Conservation (phyloP, 2,113 vertebrate genomes). For the Pseudopipra pipra region DNA sequence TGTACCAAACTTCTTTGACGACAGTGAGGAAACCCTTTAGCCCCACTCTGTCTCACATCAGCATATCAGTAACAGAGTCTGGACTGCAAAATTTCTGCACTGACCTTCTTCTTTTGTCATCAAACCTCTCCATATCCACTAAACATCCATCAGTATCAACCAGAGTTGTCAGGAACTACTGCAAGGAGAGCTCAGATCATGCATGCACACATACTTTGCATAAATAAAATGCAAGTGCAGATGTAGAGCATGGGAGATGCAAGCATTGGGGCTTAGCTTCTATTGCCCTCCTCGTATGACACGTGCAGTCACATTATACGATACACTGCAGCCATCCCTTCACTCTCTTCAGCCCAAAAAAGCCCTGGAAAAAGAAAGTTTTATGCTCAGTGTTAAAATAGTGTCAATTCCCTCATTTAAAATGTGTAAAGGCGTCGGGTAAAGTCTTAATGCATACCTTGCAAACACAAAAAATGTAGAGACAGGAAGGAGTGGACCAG, state of each 20-base stretch:
- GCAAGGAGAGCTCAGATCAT: not conserved
- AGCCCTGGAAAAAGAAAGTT: not conserved
- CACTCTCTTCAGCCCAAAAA: not conserved
- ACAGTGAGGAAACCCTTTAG: not conserved
- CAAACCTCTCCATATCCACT: not conserved
- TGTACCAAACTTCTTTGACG: not conserved
- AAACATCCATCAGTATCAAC: not conserved
- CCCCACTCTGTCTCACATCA: not conserved
- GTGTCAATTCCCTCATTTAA: not conserved
- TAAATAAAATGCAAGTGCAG: not conserved
- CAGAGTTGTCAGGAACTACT: not conserved
- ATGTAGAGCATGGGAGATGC: not conserved
- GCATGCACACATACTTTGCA: not conserved
- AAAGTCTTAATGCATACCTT: not conserved
- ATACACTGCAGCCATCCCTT: not conserved
- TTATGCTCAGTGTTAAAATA: not conserved
- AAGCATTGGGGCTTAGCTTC: not conserved
- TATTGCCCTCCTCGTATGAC: rapidly evolving
- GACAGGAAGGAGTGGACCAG: not conserved
- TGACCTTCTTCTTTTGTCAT: not conserved
- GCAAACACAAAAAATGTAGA: rapidly evolving
- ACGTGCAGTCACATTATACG: rapidly evolving
- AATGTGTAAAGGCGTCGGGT: not conserved
- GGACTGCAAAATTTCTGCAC: not conserved
- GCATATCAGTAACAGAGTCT: not conserved